Evolutionary conservation across 2,888 invertebrate genomes (phyloP).

Genomic region (Polyommatus icarus): DNA sequence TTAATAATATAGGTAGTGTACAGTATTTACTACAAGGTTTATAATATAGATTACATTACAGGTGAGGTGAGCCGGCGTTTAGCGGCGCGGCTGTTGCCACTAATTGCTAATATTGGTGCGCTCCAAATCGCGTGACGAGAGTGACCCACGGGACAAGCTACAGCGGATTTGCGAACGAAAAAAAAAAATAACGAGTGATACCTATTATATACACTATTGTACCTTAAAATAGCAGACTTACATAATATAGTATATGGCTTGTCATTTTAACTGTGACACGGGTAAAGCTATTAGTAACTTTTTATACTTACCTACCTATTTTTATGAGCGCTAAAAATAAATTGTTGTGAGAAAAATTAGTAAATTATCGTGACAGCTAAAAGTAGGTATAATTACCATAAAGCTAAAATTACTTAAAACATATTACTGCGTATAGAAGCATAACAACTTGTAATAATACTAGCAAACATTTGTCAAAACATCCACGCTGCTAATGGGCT

Average conservation of each 20-base stretch:
- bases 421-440: background rate
- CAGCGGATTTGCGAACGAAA: background rate
- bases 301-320: background rate
- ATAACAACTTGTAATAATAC: background rate
- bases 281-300: background rate
- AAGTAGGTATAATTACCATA: background rate
- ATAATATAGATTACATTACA: slow-evolving; percentile 15
- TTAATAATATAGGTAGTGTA: background rate
- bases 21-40: background rate
- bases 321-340: background rate
- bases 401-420: no score
- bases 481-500: no score
- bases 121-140: slow-evolving; percentile 18
- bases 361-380: background rate
- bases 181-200: background rate
- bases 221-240: no score
- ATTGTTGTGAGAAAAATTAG: background rate
- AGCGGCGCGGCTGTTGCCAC: slow-evolving; percentile 14
- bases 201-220: background rate
- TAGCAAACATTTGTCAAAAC: background rate
- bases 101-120: slow-evolving; percentile 24
- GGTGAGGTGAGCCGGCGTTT: background rate
- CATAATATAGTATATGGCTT: background rate
- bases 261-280: background rate
- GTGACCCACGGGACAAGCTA: background rate